phyloP scores from a whole-genome alignment of 2,888 invertebrate genomes.

The Heteropelma amictum region DNA sequence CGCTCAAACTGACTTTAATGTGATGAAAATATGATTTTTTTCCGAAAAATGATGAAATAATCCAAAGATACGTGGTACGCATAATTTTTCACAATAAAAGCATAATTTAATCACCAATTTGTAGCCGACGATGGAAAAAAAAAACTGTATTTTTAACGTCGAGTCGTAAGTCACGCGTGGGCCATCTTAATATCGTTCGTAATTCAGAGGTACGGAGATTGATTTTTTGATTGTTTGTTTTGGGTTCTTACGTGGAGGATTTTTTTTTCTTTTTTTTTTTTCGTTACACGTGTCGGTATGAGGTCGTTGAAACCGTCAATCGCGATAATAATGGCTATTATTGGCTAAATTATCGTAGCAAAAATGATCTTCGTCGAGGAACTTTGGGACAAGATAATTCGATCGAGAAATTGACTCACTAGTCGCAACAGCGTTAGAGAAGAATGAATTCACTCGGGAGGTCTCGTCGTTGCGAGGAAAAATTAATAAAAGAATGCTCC shows the following conservation, averaged over 20 bases:
- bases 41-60: too few relatives aligned
- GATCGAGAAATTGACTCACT: background rate
- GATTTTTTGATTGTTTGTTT: conserved; percentile 2
- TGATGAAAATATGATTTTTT: too few relatives aligned
- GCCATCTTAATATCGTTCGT: too few relatives aligned
- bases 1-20: too few relatives aligned
- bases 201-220: too few relatives aligned
- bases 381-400: conserved; percentile 1
- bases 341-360: background rate
- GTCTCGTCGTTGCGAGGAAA: background rate
- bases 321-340: background rate
- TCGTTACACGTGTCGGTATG: background rate
- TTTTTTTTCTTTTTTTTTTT: background rate
- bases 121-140: too few relatives aligned
- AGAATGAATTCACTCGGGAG: background rate
- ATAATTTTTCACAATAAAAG: too few relatives aligned
- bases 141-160: too few relatives aligned
- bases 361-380: background rate
- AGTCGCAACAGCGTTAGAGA: too few relatives aligned
- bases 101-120: too few relatives aligned
- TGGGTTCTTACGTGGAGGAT: background rate
- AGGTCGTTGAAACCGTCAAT: background rate
- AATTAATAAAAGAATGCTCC: background rate
- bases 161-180: too few relatives aligned
- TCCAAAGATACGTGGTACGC: too few relatives aligned